These are phyloP conservation scores for Graphium colonna DNA, from an alignment of 2,888 invertebrate genomes.

Conservation along the genomic window DNA sequence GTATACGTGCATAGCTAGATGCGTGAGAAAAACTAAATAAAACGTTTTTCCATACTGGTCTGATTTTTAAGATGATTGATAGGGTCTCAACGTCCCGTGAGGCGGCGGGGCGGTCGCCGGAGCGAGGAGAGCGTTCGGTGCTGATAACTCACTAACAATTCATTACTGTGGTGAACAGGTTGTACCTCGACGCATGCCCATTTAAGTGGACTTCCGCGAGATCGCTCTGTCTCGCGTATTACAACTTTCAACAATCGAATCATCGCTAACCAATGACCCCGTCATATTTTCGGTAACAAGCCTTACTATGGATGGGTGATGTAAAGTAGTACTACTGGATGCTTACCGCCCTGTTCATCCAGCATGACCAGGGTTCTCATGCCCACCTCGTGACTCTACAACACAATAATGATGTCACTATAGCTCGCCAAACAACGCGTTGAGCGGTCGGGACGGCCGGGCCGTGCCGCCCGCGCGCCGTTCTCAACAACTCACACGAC, in stretches of 20 bases:
- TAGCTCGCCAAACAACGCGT: constrained; percentile 75
- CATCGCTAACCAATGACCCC: constrained; percentile 66
- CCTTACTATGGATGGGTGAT: constrained; percentile 74
- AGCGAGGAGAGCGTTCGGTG: constrained; percentile 48
- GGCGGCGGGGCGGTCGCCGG: constrained; percentile 39
- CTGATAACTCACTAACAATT: constrained; percentile 54
- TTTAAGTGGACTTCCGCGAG: constrained; percentile 50
- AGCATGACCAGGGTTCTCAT: constrained; percentile 99
- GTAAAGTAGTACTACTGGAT: constrained; percentile 80
- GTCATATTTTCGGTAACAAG: constrained; percentile 71
- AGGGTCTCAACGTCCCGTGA: constrained; percentile 47
- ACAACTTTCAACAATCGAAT: constrained; percentile 28
- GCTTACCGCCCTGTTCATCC: constrained; percentile 99
- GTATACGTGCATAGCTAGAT: constrained; percentile 77
- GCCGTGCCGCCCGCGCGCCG: constrained; percentile 30
- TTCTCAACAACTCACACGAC: constrained; percentile 52
- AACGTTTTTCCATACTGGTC: constrained; percentile 48
- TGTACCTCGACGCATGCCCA: constrained; percentile 67
- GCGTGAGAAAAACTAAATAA: constrained; percentile 72
- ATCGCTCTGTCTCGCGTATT: too few species aligned
- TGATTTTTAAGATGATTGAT: constrained; percentile 48
- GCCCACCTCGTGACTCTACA: constrained; percentile 99
- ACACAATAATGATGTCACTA: constrained; percentile 82
- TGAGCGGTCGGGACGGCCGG: constrained; percentile 54
- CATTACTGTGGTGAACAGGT: constrained; percentile 62